Base-by-base conservation (phyloP, 2,797 vertebrate species). In the Ptychobarbus kaznakovi region DNA sequence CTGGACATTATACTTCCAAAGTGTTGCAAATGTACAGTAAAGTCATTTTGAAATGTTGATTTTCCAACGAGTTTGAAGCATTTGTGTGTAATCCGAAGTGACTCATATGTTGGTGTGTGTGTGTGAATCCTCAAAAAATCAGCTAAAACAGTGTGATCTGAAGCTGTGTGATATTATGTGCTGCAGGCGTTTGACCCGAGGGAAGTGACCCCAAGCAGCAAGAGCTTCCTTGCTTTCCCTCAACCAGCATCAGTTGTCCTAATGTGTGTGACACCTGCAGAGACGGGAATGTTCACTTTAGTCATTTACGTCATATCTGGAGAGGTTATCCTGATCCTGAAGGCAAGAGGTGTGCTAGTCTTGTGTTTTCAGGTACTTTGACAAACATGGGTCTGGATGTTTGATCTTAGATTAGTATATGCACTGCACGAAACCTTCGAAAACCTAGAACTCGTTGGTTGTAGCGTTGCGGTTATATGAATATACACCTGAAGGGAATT, bases 221-320 rank as follows among this genome's bases (percentile, higher is more conserved):
- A 78, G 35, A 61, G 38, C 75, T 61, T 78, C 38, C 75, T 78
- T 61, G 53, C 8, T n/a, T 58, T 61, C 8, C 35, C n/a, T 42
- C 10, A 70, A 42, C 68, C 68, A 40, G 18, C 68, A 22, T n/a
- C 18, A 40, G 68, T 20, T 9, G 8, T 42, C 68, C 32, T 22
- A 40, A 69, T 25, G 18, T 4, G 12, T 44, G n/a, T 46, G n/a
- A 20, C 15, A 11, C 61, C 42, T 80, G 15, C 58, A 12, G n/a
- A 79, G 58, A 40, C 0, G 1, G 38, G n/a, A 65, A 65, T 46
- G 58, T 44, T 63, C n/a, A 28, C 40, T 80, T 65, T 18, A 80
- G 10, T 66, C n/a, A 44, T 66, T 65, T 25, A 32, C 2, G 1
- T 66, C 16, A 65, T 20, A 46, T 80, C 58, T 32, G 53, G 7